Conservation (phyloP, 2,888 invertebrate species). For the Cheilosia impressa region DNA sequence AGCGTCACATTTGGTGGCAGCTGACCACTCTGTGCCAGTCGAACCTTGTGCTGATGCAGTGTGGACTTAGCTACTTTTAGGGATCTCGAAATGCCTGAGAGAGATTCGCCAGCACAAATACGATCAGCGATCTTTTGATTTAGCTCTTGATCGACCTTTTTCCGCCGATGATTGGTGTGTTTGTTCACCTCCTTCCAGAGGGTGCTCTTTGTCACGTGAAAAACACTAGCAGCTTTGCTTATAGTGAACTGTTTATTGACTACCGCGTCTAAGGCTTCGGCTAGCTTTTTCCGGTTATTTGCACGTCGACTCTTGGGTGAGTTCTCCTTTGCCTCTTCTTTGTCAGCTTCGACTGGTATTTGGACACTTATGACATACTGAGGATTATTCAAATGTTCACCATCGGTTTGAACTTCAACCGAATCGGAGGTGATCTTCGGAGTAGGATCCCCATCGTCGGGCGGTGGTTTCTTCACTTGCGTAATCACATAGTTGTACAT, state of each 20-base stretch:
- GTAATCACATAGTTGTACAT: conserved; percentile 46
- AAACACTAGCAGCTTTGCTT: conserved; percentile 73
- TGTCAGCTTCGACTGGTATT: conserved; percentile 17
- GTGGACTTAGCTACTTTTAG: conserved; percentile 76
- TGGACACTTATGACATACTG: conserved; percentile 34
- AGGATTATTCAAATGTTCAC: not conserved
- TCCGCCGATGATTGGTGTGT: conserved; percentile 68
- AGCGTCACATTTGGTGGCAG: conserved; percentile 62
- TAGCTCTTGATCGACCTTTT: conserved; percentile 65
- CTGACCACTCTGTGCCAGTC: conserved; percentile 63
- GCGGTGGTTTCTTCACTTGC: conserved; percentile 29
- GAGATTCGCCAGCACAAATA: conserved; percentile 72
- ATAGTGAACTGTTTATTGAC: conserved; percentile 70
- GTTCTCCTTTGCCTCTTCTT: conserved; percentile 37
- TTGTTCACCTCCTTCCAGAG: conserved; percentile 74
- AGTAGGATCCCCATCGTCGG: not conserved
- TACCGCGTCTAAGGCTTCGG: conserved; percentile 69
- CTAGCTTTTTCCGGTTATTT: conserved; percentile 12
- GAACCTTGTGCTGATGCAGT: conserved; percentile 75
- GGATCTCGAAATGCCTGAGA: conserved; percentile 73
- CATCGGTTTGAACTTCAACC: not conserved
- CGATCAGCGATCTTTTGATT: conserved; percentile 67
- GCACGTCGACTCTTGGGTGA: conserved; percentile 17
- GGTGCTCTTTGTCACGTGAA: conserved; percentile 74
- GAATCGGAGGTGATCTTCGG: not conserved